phyloP scores from a whole-genome alignment of 1,140 invertebrate species.

The Drosophila arizonae region DNA sequence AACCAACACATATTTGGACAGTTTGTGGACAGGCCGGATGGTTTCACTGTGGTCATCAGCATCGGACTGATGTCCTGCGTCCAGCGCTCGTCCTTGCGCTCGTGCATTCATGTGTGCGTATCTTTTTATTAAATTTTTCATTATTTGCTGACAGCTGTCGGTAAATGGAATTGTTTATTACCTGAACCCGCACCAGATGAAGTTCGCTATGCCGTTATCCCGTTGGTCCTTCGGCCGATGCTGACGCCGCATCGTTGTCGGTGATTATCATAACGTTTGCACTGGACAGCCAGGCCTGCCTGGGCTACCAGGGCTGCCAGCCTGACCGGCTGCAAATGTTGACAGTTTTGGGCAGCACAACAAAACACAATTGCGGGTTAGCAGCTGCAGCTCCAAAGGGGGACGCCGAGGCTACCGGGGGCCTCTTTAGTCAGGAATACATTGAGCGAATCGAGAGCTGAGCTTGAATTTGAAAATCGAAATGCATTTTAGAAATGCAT shows the following conservation, averaged over 20 bases:
- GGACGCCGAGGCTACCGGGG: not conserved
- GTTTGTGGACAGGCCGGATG: conserved; percentile 60
- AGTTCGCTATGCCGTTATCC: conserved; percentile 7
- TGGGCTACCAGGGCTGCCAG: not conserved
- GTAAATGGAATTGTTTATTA: conserved; percentile 81
- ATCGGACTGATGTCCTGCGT: conserved; percentile 10
- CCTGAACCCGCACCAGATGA: conserved; percentile 45
- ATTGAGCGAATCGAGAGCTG: conserved; percentile 23
- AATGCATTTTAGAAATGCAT: conserved; percentile 39
- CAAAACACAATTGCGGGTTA: conserved; percentile 62
- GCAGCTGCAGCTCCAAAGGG: not conserved
- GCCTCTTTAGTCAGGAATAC: conserved; percentile 16
- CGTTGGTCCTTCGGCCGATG: not conserved
- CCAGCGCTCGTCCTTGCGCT: not conserved
- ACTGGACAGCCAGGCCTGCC: conserved; percentile 14
- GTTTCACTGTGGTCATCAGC: conserved; percentile 21
- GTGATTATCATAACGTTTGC: conserved; percentile 75
- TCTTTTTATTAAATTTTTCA: conserved; percentile 76
- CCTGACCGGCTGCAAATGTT: conserved; percentile 49
- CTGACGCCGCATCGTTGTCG: conserved; percentile 40
- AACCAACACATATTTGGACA: conserved; percentile 76
- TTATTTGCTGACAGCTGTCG: conserved; percentile 78
- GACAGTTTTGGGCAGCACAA: conserved; percentile 64
- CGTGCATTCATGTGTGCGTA: conserved; percentile 29
- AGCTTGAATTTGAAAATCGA: conserved; percentile 18